Evolutionary conservation across 1,140 invertebrate genomes (phyloP), one percentile per base, ranked within the genome.

Genomic region (Bombus polaris): DNA sequence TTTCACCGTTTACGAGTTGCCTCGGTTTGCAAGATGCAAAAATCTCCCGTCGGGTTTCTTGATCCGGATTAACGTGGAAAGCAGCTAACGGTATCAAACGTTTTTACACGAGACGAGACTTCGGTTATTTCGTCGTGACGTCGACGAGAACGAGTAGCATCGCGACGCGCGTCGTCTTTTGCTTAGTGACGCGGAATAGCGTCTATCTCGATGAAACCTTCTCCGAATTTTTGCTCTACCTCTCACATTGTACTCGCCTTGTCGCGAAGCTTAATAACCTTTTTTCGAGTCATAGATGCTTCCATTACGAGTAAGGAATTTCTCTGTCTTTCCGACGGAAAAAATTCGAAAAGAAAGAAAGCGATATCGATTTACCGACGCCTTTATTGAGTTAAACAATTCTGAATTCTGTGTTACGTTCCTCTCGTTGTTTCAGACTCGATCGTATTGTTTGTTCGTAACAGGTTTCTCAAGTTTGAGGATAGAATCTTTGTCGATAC

Each of bases 41-140:
- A 76, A 35, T 66, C 65, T 35, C 72, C 57, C 47, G 75, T 65
- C 74, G 57, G 70, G 86, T 83, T 66, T 77, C 62, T 70, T 73
- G 72, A 90, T 88, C 66, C 86, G 62, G 88, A 87, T 90, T 66
- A 89, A 87, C 81, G 0, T 53, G 82, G 39, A 88, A 88, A 86
- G 76, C 87, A 62, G 59, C 65, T 75, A 68, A 83, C 76, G 35
- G 66, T 68, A 72, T 80, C 83, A 88, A 90, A 90, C 87, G 76
- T 90, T 90, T 86, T 90, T 65, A 88, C 87, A 62, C 80, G 53
- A 75, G 87, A 88, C 62, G 73, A 80, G 66, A n/a, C 78, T 82
- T 81, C 72, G 35, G 81, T 80, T 85, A 90, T 90, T 90, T 68
- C 70, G 35, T 57, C 32, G n/a, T 39, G 39, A 85, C 70, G 68